A percentile compares a stretch with the other conserved stretches of the same genome.
These are phyloP conservation scores for Medauroidea extradentata DNA, from an alignment of 1,140 invertebrate species.

Conservation along the genomic window DNA sequence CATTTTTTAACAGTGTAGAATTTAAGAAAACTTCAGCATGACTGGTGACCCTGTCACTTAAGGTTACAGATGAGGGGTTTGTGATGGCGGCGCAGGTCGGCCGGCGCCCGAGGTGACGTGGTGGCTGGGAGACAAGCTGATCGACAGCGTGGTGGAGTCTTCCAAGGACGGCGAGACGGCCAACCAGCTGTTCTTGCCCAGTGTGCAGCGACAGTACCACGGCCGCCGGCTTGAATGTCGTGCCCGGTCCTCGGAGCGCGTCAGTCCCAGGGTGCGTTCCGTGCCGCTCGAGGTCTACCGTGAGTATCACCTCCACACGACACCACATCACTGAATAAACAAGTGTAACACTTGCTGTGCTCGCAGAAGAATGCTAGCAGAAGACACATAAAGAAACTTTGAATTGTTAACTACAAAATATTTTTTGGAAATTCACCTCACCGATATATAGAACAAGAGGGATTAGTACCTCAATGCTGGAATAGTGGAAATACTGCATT, in stretches of 20 bases:
- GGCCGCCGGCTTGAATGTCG: slow-evolving; percentile 61
- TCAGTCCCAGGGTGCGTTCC: slow-evolving; percentile 52
- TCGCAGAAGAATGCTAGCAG: too few species aligned
- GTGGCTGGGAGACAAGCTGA: slow-evolving; percentile 66
- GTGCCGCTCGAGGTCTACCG: slow-evolving; percentile 61
- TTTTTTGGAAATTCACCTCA: too few species aligned
- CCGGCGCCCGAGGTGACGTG: slow-evolving; percentile 71
- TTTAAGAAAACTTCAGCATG: not conserved
- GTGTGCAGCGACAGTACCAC: slow-evolving; percentile 56
- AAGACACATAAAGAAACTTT: too few species aligned
- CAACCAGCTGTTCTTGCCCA: slow-evolving; percentile 60
- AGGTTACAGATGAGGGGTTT: not conserved
- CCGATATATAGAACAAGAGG: too few species aligned
- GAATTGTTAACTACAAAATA: too few species aligned
- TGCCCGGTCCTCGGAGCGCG: slow-evolving; percentile 59
- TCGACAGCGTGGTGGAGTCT: slow-evolving; percentile 62
- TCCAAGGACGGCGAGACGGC: slow-evolving; percentile 54
- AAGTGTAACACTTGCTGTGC: too few species aligned
- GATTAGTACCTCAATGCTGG: too few species aligned
- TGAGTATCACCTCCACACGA: too few species aligned
- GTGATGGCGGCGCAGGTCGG: slow-evolving; percentile 33
- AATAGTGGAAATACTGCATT: too few species aligned
- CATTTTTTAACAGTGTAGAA: too few species aligned
- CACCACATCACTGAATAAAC: too few species aligned
- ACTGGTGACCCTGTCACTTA: not conserved